These are phyloP conservation scores for Eupithecia pulchellata DNA, from an alignment of 2,888 invertebrate species.

Conservation along the genomic window DNA sequence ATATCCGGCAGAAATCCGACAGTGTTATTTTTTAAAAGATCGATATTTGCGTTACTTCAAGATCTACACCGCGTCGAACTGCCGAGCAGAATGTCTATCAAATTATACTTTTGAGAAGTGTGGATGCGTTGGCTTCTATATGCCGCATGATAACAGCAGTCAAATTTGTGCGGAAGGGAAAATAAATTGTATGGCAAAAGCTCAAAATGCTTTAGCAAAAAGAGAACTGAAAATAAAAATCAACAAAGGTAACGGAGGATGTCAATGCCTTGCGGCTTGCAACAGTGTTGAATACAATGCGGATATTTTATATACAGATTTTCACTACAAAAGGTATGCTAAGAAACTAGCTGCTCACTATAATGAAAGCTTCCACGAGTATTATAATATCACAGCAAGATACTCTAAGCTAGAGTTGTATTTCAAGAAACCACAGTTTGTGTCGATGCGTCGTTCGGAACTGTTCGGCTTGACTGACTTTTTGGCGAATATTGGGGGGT, in stretches of 20 bases:
- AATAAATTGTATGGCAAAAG: conserved; percentile 3
- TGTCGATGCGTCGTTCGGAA: conserved; percentile 84
- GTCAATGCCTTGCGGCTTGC: conserved; percentile 33
- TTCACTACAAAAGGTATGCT: conserved; percentile 4
- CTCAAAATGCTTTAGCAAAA: conserved; percentile 7
- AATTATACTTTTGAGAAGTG: conserved; percentile 54
- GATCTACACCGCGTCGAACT: conserved; percentile 61
- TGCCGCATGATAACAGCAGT: conserved; percentile 52
- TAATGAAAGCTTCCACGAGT: conserved; percentile 24
- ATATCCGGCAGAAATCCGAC: conserved; percentile 53
- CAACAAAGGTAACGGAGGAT: background rate
- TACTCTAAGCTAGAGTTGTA: conserved; percentile 75
- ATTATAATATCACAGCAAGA: background rate
- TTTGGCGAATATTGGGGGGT: conserved; percentile 84
- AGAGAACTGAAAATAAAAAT: conserved; percentile 7
- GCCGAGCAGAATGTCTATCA: conserved; percentile 59
- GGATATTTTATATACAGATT: conserved; percentile 29
- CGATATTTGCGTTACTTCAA: conserved; percentile 52
- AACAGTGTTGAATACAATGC: conserved; percentile 37
- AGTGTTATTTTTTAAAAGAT: conserved; percentile 60
- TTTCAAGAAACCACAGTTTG: conserved; percentile 83
- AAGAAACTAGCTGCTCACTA: background rate
- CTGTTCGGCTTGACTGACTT: conserved; percentile 85
- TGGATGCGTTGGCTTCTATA: conserved; percentile 57
- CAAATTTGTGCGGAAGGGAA: conserved; percentile 22